phyloP scores from a whole-genome alignment of 2,113 vertebrate species.

The Lasiurus cinereus region DNA sequence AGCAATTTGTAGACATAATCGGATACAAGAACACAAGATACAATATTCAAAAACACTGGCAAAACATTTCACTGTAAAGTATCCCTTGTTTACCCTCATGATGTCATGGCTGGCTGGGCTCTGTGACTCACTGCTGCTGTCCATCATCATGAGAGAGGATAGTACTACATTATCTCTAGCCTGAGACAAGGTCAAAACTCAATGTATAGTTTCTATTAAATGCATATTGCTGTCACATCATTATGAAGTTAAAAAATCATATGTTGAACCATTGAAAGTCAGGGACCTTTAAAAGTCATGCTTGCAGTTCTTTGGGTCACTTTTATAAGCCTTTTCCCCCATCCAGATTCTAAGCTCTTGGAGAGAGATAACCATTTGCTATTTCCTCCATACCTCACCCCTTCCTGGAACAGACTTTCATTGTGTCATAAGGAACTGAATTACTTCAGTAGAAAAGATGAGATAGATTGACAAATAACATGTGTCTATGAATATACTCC shows the following conservation, averaged over 20 bases:
- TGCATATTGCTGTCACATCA: background rate
- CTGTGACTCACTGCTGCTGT: background rate
- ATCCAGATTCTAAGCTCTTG: slow-evolving; percentile 3
- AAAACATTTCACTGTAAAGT: background rate
- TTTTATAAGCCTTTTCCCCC: background rate
- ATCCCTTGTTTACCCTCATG: background rate
- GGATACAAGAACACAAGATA: background rate
- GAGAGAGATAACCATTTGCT: background rate
- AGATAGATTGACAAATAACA: background rate
- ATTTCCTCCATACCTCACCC: background rate
- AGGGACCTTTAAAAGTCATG: background rate
- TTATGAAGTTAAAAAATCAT: background rate
- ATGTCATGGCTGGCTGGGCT: background rate
- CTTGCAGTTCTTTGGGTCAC: background rate
- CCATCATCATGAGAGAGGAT: background rate
- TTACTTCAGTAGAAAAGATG: background rate
- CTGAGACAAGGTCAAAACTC: background rate
- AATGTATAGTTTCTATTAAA: background rate
- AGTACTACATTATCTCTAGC: no score
- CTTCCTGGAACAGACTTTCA: background rate
- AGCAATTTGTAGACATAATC: background rate
- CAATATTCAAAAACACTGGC: background rate
- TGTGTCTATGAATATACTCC: background rate
- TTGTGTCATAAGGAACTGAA: background rate
- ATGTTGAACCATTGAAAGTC: background rate